Evolutionary conservation across 2,888 invertebrate genomes (phyloP).

Genomic region (Agrochola litura): DNA sequence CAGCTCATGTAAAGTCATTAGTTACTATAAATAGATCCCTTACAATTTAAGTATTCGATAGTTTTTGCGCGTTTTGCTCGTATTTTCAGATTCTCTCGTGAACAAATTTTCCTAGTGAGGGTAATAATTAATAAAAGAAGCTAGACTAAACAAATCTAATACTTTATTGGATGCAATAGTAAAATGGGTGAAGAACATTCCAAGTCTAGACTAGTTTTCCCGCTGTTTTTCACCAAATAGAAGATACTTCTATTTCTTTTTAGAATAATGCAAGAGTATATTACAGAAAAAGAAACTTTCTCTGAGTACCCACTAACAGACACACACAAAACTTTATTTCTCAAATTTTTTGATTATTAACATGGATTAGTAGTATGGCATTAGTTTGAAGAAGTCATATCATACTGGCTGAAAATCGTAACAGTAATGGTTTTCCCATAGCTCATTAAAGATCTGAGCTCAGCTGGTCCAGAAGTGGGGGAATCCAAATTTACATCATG

Average conservation of each 20-base stretch:
- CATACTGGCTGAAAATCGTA: neutral
- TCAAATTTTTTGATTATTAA: neutral
- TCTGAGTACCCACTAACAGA: neutral
- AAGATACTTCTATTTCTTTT: neutral
- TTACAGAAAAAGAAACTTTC: neutral
- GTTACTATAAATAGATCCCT: conserved; percentile 66
- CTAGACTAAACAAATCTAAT: neutral
- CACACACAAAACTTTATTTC: no score
- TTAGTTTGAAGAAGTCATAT: neutral
- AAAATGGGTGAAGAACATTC: conserved; percentile 15
- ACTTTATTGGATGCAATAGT: neutral
- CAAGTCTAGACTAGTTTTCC: neutral
- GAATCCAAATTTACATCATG: no score
- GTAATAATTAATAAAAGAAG: neutral
- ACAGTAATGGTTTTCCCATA: neutral
- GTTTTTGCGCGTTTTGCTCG: conserved; percentile 42
- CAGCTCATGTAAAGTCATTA: conserved; percentile 51
- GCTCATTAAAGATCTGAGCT: neutral
- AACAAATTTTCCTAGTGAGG: neutral
- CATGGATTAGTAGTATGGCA: neutral
- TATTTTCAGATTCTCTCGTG: conserved; percentile 9
- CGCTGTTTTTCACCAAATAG: neutral
- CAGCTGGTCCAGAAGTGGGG: neutral
- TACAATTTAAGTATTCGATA: conserved; percentile 30
- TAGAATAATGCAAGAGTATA: neutral